Base-by-base conservation (phyloP, 2,113 vertebrate species). In the Ctenodactylus gundi region DNA sequence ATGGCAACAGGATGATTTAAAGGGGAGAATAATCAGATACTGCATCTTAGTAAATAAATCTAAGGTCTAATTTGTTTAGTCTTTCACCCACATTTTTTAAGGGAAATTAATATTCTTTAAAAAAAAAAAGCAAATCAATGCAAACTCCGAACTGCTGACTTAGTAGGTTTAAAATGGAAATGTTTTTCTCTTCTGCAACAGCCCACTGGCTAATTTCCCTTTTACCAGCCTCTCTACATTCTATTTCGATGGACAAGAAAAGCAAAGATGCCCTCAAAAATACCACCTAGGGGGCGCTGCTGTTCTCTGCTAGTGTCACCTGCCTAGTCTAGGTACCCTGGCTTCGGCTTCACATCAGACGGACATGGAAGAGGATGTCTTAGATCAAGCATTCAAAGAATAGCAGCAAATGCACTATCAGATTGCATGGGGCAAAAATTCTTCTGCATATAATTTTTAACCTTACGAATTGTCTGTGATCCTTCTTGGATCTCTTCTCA, bases 41-140 rank as follows among this genome's bases (percentile, higher is more conserved):
- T 96, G 46, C 81, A 97, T 95, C 0, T 0, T 62, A 97, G 97
- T 98, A 98, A 98, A 98, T 98, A 98, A 98, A 98, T 95, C 88
- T 67, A 96, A 97, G 76, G 75, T 91, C 85, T 95, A 97, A 97
- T 98, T 96, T 97, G 90, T 97, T 97, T 94, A 96, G 94, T 96
- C 94, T 97, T 97, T 97, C 67, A 94, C 80, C 27, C 84, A 88
- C 57, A 73, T 93, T 29, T 76, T 94, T 94, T 85, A 94, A 93
- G 95, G 76, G 77, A 91, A 96, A 93, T 97, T 97, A 96, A 97
- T 97, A 96, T 90, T 94, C 96, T 88, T 93, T 96, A 97, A 58
- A 95, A 96, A 97, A 58, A 95, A 96, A 94, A 90, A 49, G 34
- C 1, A 46, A 98, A 98, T 97, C 67, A 49, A 97, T 97, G 96